Conservation (phyloP, 2,888 invertebrate species). For the Chouioia cunea region DNA sequence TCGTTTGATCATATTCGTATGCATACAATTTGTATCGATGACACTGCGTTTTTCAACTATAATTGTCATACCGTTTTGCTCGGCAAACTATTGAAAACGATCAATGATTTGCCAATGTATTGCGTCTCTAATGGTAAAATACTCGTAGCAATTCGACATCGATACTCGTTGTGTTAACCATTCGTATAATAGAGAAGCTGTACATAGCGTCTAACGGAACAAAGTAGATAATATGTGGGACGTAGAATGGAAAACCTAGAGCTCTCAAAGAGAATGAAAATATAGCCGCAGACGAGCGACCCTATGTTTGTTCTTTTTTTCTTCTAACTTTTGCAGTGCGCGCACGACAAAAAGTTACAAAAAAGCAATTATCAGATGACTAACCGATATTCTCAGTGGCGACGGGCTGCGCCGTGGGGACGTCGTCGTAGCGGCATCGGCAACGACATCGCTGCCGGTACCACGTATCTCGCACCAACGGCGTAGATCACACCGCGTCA, state of each 20-base stretch:
- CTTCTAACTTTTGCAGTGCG: constrained; percentile 63
- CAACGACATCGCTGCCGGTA: constrained; percentile 51
- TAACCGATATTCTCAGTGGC: constrained; percentile 69
- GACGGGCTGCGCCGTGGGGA: not conserved
- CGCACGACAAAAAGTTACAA: constrained; percentile 67
- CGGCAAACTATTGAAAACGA: too few relatives aligned
- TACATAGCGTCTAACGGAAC: too few relatives aligned
- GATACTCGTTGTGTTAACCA: too few relatives aligned
- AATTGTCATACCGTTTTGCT: too few relatives aligned
- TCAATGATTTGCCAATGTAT: too few relatives aligned
- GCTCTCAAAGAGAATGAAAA: not conserved
- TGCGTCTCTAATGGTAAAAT: too few relatives aligned
- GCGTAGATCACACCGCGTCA: constrained; percentile 65
- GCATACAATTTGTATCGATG: not conserved
- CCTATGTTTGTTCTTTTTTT: constrained; percentile 45
- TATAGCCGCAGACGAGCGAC: constrained; percentile 18
- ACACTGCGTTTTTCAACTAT: too few relatives aligned
- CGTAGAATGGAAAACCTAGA: too few relatives aligned
- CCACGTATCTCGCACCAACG: constrained; percentile 63
- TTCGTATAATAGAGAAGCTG: too few relatives aligned
- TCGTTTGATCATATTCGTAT: not conserved
- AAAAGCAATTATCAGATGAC: constrained; percentile 69
- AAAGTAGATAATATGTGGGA: too few relatives aligned
- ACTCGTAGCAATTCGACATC: too few relatives aligned
- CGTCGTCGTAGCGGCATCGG: not conserved